Evolutionary conservation across 2,113 vertebrate genomes (phyloP), one percentile per base, ranked within the genome.

Genomic region (Suricata suricatta): DNA sequence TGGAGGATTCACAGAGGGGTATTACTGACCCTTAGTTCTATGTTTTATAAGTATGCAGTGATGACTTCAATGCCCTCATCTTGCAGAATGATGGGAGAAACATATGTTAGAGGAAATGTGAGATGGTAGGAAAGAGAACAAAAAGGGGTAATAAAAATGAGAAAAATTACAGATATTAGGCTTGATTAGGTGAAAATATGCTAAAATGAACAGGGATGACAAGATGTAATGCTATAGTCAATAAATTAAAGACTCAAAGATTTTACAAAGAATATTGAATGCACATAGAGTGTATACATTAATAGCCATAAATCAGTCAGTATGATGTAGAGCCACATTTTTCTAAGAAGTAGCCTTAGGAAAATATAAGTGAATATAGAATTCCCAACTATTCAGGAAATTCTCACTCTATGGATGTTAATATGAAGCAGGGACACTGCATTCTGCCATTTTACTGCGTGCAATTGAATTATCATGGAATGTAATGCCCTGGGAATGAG

Each of bases 41-140:
- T 27, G 4, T 90, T 83, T 93, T 87, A 44, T 35, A 84, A 84
- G 95, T 74, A 91, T 33, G 33, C 47, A 47, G 44, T 11, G 7
- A 31, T 64, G 60, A 84, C 52, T 93, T 72, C 27, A 3, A 25
- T 50, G 27, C 89, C 6, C 17, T 92, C 63, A 19, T 82, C 50
- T 72, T 88, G 94, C 57, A 90, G 50, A 93, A 2, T 83, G 38
- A 93, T 69, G 64, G 57, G 50, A 85, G 60, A 69, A 88, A 14
- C 29, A 60, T 31, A 83, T 41, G 35, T 76, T 81, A 68, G 68
- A 71, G 38, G 69, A 84, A 82, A 54, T 72, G 19, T 92, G 83
- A 93, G 44, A 69, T 11, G 47, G 16, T 3, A 38, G 12, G 83
- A 27, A 79, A 93, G 71, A 85, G 60, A 69, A 84, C 41, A 77